These are phyloP conservation scores for Ganaspis sp. DNA, from an alignment of 1,140 invertebrate genomes.

Conservation along the genomic window DNA sequence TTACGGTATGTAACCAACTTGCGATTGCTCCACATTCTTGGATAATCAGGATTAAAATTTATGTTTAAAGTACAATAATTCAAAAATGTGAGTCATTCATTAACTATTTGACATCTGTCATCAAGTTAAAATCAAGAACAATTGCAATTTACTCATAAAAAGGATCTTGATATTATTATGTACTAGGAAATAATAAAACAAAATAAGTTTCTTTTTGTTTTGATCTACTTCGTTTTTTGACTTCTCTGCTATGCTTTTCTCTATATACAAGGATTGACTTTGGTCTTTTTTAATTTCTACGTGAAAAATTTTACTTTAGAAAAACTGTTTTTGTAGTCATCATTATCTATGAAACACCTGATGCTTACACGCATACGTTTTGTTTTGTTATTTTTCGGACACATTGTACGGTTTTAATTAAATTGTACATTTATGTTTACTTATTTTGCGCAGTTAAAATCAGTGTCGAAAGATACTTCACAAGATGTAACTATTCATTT, in stretches of 20 bases:
- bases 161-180: neutral
- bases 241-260: too few relatives aligned
- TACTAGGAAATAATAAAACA: neutral
- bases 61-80: neutral
- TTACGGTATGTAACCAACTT: neutral
- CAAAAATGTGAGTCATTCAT: neutral
- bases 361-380: neutral
- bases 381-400: neutral
- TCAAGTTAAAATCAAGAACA: neutral
- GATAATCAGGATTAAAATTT: neutral
- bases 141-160: neutral
- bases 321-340: too few relatives aligned
- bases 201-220: too few relatives aligned
- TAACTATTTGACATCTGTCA: slow-evolving; percentile 9
- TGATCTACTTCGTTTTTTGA: too few relatives aligned
- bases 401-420: neutral
- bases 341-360: too few relatives aligned
- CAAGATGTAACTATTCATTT: neutral
- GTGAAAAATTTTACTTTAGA: too few relatives aligned
- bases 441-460: neutral
- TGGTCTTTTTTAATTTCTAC: too few relatives aligned
- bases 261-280: too few relatives aligned
- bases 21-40: neutral
- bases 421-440: neutral
- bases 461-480: neutral